phyloP scores from a whole-genome alignment of 2,797 vertebrate genomes.

The Rhinogobio ventralis region DNA sequence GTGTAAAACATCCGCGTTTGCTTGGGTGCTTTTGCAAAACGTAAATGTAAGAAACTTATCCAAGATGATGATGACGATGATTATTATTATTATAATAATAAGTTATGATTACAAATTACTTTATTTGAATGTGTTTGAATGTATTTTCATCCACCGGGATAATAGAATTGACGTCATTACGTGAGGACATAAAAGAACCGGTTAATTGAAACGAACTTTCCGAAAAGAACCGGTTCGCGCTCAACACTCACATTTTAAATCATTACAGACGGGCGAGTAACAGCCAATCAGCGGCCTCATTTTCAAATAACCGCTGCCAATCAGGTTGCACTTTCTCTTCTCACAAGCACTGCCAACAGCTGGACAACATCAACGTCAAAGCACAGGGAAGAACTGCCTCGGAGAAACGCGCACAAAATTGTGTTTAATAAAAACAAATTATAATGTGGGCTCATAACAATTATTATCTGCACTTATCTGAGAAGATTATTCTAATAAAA shows the following conservation, averaged over 20 bases:
- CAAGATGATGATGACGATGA: no score
- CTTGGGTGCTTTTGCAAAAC: no score
- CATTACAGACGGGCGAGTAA: neutral
- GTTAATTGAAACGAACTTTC: no score
- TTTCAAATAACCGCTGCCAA: conserved; percentile 47
- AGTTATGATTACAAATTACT: no score
- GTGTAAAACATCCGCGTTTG: no score
- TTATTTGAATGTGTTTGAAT: no score
- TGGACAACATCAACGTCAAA: neutral
- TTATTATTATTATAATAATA: no score
- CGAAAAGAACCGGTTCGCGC: no score
- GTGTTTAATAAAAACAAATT: neutral
- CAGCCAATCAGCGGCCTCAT: conserved; percentile 51
- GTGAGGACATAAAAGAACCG: no score
- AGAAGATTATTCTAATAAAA: neutral
- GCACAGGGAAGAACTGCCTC: neutral
- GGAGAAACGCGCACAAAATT: neutral
- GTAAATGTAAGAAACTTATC: no score
- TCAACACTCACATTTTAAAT: conserved; percentile 1
- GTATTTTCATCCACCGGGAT: no score
- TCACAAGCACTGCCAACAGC: neutral
- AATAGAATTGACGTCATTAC: no score
- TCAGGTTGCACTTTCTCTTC: neutral
- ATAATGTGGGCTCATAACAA: neutral
- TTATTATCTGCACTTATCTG: neutral